A percentile compares a stretch with the other conserved stretches of the same genome.
These are phyloP conservation scores for Gallinago solitaria DNA, from an alignment of 2,797 vertebrate species.

Conservation along the genomic window DNA sequence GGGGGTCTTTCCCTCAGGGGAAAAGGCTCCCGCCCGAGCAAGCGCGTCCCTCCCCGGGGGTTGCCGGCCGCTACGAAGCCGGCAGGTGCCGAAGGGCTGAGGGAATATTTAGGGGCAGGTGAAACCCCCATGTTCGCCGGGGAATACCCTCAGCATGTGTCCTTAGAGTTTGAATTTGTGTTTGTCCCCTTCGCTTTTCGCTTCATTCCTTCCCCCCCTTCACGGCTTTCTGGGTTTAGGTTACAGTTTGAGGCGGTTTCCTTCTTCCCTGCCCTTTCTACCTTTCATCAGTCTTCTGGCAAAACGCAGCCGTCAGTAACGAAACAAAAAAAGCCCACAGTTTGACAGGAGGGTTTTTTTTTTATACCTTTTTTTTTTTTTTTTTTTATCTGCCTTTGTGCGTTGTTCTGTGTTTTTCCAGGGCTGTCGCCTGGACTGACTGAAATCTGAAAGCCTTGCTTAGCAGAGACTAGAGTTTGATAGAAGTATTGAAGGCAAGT, in stretches of 20 bases:
- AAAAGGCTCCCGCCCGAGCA: too few relatives aligned
- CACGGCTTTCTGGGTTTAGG: not conserved
- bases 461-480: rapidly evolving
- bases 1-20: not conserved
- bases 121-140: rapidly evolving
- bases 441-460: rapidly evolving
- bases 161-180: rapidly evolving
- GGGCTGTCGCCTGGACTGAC: rapidly evolving
- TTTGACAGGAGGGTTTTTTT: rapidly evolving
- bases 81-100: not conserved
- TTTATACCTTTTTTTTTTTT: too few relatives aligned
- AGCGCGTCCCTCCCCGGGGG: too few relatives aligned
- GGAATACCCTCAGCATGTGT: rapidly evolving
- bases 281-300: not conserved
- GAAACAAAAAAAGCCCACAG: rapidly evolving
- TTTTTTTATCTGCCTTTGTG: not conserved
- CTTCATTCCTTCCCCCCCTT: rapidly evolving
- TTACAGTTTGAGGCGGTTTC: rapidly evolving
- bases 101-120: rapidly evolving
- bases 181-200: rapidly evolving
- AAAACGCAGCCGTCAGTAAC: not conserved
- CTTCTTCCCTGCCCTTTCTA: not conserved
- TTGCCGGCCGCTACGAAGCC: rapidly evolving
- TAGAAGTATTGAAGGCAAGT: not conserved
- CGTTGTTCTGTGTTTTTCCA: not conserved